Evolutionary conservation across 2,797 vertebrate species (phyloP).

Genomic region (Kryptopterus vitreolus): DNA sequence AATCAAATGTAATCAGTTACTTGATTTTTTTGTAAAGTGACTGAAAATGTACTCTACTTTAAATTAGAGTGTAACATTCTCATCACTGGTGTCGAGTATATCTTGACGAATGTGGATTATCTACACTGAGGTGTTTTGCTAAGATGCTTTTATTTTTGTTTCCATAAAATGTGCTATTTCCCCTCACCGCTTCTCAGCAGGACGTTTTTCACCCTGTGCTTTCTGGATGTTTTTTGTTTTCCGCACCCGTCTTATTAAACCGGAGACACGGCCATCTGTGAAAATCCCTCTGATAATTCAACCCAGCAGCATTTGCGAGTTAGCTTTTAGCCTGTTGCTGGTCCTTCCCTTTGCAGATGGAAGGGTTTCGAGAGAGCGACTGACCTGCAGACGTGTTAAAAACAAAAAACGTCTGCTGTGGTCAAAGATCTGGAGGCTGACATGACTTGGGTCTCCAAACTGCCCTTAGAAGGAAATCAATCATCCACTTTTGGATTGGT

Average conservation of each 20-base stretch:
- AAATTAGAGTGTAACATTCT: too few relatives aligned
- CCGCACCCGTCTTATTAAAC: background rate
- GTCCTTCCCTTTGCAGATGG: background rate
- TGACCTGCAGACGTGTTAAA: background rate
- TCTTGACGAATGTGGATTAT: too few relatives aligned
- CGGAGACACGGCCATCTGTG: background rate
- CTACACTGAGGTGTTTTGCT: too few relatives aligned
- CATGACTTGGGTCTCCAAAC: background rate
- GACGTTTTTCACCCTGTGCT: background rate
- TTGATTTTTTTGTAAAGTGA: too few relatives aligned
- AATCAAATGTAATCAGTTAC: too few relatives aligned
- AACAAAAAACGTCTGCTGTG: too few relatives aligned
- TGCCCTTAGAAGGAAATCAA: background rate
- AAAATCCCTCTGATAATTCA: background rate
- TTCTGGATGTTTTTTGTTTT: background rate
- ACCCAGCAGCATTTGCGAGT: background rate
- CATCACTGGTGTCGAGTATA: too few relatives aligned
- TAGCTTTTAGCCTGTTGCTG: background rate
- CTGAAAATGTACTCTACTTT: too few relatives aligned
- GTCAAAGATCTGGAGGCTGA: background rate
- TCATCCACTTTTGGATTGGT: background rate
- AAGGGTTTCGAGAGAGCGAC: background rate
- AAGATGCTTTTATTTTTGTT: too few relatives aligned
- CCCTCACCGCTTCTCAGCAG: background rate
- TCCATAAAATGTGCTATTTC: background rate